Evolutionary conservation across 1,140 invertebrate genomes (phyloP), one percentile per base, ranked within the genome.

Genomic region (Protaetia brevitarsis): DNA sequence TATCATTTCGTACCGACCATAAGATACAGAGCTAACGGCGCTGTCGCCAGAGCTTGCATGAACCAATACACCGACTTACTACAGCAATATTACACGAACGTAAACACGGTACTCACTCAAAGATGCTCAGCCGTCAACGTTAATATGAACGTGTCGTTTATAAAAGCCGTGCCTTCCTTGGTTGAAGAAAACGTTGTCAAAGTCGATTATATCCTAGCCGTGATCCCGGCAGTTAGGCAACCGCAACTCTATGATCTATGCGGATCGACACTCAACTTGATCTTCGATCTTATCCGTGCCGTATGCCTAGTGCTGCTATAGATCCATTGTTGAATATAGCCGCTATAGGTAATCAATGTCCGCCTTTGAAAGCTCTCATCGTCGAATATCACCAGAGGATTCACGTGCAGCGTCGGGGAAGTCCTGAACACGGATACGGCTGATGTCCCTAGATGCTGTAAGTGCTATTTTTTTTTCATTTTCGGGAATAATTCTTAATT

Each of bases 251-350:
- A 97, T 76, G 94, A 98, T 71, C 84, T 97, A 0, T 98, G 96
- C 76, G 95, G 96, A 3, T 94, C 93, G 0, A 97, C 95, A 3
- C 77, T 98, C 29, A 94, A 90, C 71, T 82, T 97, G 2, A 95
- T 97, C 70, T 98, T 97, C 75, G 95, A 98, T 78, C n/a, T 78
- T 98, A 36, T 93, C 91, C 23, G 93, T 97, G 1, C 95, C 95
- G 7, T 90, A 94, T 68, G 93, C 96, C n/a, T 3, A 96, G 92
- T 73, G 90, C 88, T 19, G 90, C 96, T 0, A 94, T 98, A 68
- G 93, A 96, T 76, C 89, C 92, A 13, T 79, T 98, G 2, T 79
- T 97, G 6, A 95, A 95, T 74, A 89, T 97, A 6, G 91, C 91
- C 2, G 86, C 92, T 11, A 91, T 95, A 72, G 93, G 91, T 23